Base-by-base conservation (phyloP, 2,888 invertebrate genomes). In the Cataglyphis albicans region DNA sequence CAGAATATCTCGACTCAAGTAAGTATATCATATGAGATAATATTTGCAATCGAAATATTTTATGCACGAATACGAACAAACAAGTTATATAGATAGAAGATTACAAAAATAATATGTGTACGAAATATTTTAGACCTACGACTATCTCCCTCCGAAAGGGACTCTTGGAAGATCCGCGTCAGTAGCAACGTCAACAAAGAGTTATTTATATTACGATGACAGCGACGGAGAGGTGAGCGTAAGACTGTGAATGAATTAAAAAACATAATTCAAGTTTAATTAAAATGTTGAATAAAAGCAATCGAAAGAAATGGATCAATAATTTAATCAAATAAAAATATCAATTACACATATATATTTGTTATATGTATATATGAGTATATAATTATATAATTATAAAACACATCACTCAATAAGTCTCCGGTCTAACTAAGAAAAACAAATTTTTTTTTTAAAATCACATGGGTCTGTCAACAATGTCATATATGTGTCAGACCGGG, bases 1-100 rank as follows among this genome's bases (percentile, higher is more conserved):
- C 98, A 98, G 94, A 97, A 95, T 93, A 98, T 97, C 92, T 97
- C 98, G 38, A 98, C 98, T 35, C 98, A 98, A 96, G 97, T 97
- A 94, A 91, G n/a, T n/a, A n/a, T n/a, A 74, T 72, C 65, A n/a
- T 81, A 80, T 81, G 78, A 44, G 63, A 75, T 35, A 81, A 70
- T 70, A 74, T 73, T 55, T 74, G 35, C 15, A 9, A 18, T 63
- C 21, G 12, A 64, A 35, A 65, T 44, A n/a, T 52, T 52, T 0
- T 9, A 35, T 21, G 1, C 21, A 52, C 3, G 6, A 78, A 72
- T 25, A 32, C 44, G 5, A 21, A 15, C 12, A 35, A 63, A 63
- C n/a, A 29, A n/a, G 35, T 44, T 44, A 67, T 2, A 12, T 32
- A 29, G 25, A 63, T n/a, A 70, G 0, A 64, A 10, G 12, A 41